Evolutionary conservation across 2,113 vertebrate genomes (phyloP), one percentile per base, ranked within the genome.

Genomic region (Butorides virescens): DNA sequence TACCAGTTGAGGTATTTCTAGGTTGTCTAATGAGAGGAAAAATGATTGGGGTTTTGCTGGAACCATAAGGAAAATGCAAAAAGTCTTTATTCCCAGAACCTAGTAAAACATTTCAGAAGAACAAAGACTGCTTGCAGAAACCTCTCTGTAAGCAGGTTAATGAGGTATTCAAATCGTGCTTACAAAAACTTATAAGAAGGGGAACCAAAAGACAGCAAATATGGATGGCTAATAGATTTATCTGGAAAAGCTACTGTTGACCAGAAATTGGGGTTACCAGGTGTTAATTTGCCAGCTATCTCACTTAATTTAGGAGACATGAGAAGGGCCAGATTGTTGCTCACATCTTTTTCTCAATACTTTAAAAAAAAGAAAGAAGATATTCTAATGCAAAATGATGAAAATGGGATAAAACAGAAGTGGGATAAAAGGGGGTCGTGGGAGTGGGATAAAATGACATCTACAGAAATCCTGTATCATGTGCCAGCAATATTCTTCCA

Each of bases 201-300:
- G 93, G 76, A 95, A 80, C 50, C 1, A 10, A 86, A 85, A 86
- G 50, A 49, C 47, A 50, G 50, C 37, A 63, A 62, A 62, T 73
- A 58, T 5, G 29, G 78, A 80, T 84, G 29, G 27, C 49, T 79
- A 55, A 86, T 67, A 50, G 47, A 62, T 95, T 66, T 88, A 50
- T 58, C 37, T 74, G 59, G n/a, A 81, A 86, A 55, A 77, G 79
- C 49, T 83, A 32, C 75, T 70, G 25, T 66, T 80, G 86, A 61
- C 42, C 63, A 84, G 94, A 90, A 92, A 66, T 84, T 88, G 67
- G 47, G 83, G 92, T 92, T 91, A 73, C 68, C 79, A 91, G 82
- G 55, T 96, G 86, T 92, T 94, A 92, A 80, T 92, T 95, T 92
- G 36, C 17, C 66, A 63, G 50, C 37, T 73, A 47, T 46, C 36